Percentiles rank a stretch among this genome's conserved stretches.
Conservation (phyloP, 1,140 invertebrate species). For the Orchestia grillus region DNA sequence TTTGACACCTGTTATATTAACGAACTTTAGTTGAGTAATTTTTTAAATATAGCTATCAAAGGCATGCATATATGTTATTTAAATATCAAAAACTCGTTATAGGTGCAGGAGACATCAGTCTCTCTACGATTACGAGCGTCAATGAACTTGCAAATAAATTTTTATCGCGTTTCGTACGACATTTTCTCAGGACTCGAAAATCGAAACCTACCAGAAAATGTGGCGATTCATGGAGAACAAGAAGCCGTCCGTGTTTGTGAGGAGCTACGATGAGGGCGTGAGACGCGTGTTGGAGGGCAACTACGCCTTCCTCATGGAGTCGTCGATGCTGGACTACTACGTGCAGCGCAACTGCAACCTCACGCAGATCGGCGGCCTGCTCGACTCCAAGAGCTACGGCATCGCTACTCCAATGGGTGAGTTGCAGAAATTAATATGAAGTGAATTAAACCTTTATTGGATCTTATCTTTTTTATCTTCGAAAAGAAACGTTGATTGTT, state of each 20-base stretch:
- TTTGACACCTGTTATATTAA: neutral
- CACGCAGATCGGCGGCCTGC: conserved; percentile 90
- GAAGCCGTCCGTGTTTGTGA: conserved; percentile 79
- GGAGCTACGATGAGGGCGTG: conserved; percentile 83
- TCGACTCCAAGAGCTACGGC: conserved; percentile 93
- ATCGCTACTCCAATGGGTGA: conserved; percentile 88
- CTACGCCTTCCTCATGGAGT: conserved; percentile 96
- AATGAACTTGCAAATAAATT: neutral
- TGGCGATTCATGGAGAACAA: conserved; percentile 86
- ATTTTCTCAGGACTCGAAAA: conserved; percentile 79
- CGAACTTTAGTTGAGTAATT: neutral
- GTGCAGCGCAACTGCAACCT: conserved; percentile 92
- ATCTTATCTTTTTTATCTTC: no score
- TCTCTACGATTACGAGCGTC: neutral
- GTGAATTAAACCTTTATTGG: neutral
- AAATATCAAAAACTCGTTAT: neutral
- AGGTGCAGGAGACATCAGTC: neutral
- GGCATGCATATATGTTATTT: neutral
- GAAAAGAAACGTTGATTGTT: no score
- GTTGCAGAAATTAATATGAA: neutral
- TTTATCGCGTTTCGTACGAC: neutral
- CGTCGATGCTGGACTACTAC: conserved; percentile 90
- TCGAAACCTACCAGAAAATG: conserved; percentile 89
- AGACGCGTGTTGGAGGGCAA: conserved; percentile 81
- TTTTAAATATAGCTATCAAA: neutral